These are phyloP conservation scores for Nerophis lumbriciformis DNA, from an alignment of 2,113 vertebrate genomes.

Conservation along the genomic window DNA sequence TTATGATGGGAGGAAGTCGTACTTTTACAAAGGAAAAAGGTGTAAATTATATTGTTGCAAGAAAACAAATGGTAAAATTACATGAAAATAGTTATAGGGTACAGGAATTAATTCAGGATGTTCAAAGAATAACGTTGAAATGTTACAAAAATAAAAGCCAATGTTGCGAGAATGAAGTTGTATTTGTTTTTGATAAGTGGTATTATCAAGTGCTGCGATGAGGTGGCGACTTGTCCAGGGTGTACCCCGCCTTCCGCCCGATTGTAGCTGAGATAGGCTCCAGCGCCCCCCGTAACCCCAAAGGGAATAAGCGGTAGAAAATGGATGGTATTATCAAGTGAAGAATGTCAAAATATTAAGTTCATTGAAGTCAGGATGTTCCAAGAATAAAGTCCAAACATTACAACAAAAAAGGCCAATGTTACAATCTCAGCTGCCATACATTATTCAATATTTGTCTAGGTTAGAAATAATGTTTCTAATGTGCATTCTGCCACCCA, in stretches of 20 bases:
- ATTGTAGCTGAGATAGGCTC: too few species aligned
- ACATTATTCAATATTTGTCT: too few species aligned
- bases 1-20: too few species aligned
- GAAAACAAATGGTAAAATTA: not conserved
- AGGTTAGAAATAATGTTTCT: too few species aligned
- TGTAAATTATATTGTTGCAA: not conserved
- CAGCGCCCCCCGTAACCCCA: too few species aligned
- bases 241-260: too few species aligned
- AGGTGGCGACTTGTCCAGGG: too few species aligned
- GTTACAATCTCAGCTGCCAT: not conserved
- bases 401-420: not conserved
- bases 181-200: not conserved
- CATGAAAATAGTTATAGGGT: too few species aligned
- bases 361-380: not conserved
- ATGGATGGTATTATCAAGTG: not conserved
- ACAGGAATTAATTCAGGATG: not conserved
- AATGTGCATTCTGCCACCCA: too few species aligned
- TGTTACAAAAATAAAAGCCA: not conserved
- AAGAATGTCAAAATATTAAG: not conserved
- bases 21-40: too few species aligned
- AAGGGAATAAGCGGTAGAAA: too few species aligned
- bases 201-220: not conserved
- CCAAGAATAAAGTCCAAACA: not conserved
- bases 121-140: not conserved
- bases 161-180: not conserved